Evolutionary conservation across 2,888 invertebrate genomes (phyloP).

Genomic region (Perizoma affinitatum): DNA sequence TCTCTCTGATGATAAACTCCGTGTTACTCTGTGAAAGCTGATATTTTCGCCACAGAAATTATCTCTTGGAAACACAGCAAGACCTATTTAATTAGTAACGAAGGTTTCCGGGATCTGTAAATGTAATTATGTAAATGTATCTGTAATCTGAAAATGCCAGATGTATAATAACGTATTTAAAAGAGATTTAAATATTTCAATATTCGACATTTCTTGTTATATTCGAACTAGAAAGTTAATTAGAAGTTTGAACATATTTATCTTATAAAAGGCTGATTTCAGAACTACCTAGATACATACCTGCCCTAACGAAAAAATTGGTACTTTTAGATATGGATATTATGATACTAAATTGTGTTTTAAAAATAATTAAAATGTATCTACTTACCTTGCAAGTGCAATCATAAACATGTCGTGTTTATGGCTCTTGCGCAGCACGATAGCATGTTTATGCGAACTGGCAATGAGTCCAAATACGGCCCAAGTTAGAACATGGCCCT

Average conservation of each 20-base stretch:
- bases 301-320: not conserved
- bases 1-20: slow-evolving; percentile 34
- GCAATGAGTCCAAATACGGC: slow-evolving; percentile 38
- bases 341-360: no score
- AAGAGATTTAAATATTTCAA: no score
- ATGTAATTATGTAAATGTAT: no score
- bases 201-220: no score
- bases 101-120: slow-evolving; percentile 24
- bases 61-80: slow-evolving; percentile 26
- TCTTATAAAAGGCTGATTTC: not conserved
- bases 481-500: slow-evolving; percentile 25
- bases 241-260: not conserved
- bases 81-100: slow-evolving; percentile 37
- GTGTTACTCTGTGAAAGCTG: slow-evolving; percentile 39
- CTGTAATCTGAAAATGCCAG: no score
- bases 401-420: slow-evolving; percentile 15
- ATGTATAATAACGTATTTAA: not conserved
- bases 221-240: no score
- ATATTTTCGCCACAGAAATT: slow-evolving; percentile 26
- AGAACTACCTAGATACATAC: not conserved
- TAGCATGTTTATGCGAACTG: slow-evolving; percentile 25
- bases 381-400: not conserved
- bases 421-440: slow-evolving; percentile 30
- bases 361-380: no score
- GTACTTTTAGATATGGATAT: no score